These are phyloP conservation scores for Masticophis lateralis DNA, from an alignment of 2,797 vertebrate species.

Conservation along the genomic window DNA sequence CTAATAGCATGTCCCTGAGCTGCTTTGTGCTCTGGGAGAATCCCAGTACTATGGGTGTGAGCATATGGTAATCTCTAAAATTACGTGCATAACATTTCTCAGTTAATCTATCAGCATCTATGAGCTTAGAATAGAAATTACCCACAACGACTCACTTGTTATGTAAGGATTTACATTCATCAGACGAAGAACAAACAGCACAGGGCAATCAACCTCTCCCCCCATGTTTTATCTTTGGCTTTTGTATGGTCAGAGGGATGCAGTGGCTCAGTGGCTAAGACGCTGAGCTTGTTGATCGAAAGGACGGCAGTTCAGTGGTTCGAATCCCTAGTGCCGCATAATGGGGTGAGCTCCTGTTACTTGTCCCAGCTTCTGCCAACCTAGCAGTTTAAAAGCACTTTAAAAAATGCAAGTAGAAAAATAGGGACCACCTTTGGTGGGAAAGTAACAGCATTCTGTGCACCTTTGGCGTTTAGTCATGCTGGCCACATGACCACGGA, in stretches of 20 bases:
- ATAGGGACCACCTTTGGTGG: no score
- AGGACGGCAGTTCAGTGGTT: no score
- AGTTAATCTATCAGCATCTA: not conserved
- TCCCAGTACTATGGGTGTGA: not conserved
- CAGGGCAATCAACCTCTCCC: not conserved
- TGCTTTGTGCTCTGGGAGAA: not conserved
- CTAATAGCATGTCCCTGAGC: not conserved
- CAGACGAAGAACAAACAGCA: not conserved
- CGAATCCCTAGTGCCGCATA: no score
- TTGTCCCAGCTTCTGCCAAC: no score
- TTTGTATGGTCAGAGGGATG: not conserved
- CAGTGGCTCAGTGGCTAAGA: no score
- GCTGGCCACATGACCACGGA: no score
- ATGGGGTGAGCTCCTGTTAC: no score
- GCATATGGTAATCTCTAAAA: not conserved
- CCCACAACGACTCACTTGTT: not conserved
- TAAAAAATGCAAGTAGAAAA: no score
- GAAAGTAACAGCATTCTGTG: no score
- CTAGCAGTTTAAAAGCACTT: no score
- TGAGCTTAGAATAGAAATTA: not conserved
- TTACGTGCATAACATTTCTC: not conserved
- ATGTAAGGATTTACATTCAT: not conserved
- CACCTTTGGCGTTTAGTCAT: no score
- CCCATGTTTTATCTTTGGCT: not conserved
- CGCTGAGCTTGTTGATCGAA: no score